Evolutionary conservation across 2,113 vertebrate genomes (phyloP).

Genomic region (Eudyptes chrysolophus): DNA sequence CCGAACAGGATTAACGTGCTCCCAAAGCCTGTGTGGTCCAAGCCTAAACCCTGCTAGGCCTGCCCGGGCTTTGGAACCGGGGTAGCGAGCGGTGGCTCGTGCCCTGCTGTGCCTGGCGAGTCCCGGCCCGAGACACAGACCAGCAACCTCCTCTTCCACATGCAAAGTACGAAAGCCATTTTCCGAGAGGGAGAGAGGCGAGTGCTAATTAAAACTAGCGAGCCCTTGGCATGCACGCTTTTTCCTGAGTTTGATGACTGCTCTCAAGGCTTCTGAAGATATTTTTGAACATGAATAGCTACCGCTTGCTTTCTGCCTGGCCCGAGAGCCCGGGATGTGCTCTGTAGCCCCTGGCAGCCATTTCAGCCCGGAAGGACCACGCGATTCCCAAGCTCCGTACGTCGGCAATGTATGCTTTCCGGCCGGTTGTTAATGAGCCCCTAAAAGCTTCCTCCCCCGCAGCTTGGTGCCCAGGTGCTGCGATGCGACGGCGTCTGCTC

Average conservation of each 20-base stretch:
- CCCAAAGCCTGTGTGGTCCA: neutral
- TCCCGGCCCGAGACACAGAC: neutral
- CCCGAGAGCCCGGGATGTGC: neutral
- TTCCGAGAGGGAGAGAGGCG: neutral
- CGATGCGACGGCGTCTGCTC: neutral
- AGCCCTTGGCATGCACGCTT: neutral
- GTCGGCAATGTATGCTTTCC: rapidly evolving
- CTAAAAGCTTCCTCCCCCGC: neutral
- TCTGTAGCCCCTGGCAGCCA: neutral
- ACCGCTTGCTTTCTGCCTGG: neutral
- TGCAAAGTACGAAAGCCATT: neutral
- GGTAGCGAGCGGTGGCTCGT: neutral
- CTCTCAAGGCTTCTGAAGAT: neutral
- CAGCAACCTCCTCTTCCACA: neutral
- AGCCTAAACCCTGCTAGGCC: neutral
- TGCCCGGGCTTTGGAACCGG: neutral
- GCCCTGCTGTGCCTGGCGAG: neutral
- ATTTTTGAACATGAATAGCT: neutral
- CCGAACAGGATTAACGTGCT: neutral
- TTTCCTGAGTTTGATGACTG: neutral
- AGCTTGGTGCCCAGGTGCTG: neutral
- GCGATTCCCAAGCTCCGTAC: rapidly evolving
- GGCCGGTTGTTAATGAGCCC: neutral
- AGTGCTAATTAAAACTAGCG: neutral
- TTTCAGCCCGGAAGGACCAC: neutral